phyloP scores from a whole-genome alignment of 2,797 vertebrate species.

The Helostoma temminkii region DNA sequence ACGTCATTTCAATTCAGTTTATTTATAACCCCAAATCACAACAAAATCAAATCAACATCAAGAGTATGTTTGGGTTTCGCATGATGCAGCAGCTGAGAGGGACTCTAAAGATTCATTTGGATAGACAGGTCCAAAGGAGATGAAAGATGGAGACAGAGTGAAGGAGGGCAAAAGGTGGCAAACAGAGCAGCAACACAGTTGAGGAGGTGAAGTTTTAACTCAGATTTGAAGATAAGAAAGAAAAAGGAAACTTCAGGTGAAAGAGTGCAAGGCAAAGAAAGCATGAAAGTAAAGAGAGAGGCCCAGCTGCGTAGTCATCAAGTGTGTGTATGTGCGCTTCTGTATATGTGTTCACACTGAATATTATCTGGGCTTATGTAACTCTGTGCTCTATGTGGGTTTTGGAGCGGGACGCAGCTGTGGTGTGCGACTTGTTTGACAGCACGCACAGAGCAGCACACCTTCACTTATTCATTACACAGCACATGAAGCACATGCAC shows the following conservation, averaged over 20 bases:
- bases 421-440: slow-evolving; percentile 43
- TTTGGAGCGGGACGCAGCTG: slow-evolving; percentile 59
- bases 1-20: background rate
- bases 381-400: slow-evolving; percentile 41
- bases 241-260: slow-evolving; percentile 22
- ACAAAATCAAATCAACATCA: background rate
- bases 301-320: slow-evolving; percentile 54
- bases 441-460: slow-evolving; percentile 37
- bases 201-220: slow-evolving; percentile 17
- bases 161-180: background rate
- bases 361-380: slow-evolving; percentile 56
- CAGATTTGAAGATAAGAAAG: background rate
- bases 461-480: slow-evolving; percentile 68
- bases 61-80: background rate
- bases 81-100: background rate
- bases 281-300: slow-evolving; percentile 15
- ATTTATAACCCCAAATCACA: no score
- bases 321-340: slow-evolving; percentile 18
- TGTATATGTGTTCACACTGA: slow-evolving; percentile 27
- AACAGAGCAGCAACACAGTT: background rate
- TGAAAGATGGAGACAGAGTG: slow-evolving; percentile 3
- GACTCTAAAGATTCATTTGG: background rate
- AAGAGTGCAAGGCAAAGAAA: slow-evolving; percentile 12
- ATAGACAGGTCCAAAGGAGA: background rate
- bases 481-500: slow-evolving; percentile 28